Base-by-base conservation (phyloP, 1,140 invertebrate genomes). In the Plodia interpunctella region DNA sequence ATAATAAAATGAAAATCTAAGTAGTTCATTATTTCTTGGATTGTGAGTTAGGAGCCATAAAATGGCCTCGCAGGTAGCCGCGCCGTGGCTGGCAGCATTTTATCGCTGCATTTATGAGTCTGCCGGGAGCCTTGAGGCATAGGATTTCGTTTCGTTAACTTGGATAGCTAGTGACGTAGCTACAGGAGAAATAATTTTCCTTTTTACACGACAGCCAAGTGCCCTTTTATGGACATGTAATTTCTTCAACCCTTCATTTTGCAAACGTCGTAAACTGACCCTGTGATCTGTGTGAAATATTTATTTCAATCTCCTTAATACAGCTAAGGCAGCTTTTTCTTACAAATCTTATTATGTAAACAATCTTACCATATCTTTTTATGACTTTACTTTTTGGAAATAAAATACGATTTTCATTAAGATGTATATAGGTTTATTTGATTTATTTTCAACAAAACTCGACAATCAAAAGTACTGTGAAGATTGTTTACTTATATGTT, bases 101-200 rank as follows among this genome's bases (percentile, higher is more conserved):
- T 80, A 80, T 78, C 71, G 74, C 69, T 63, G 60, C 64, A 59
- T 78, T 80, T 78, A 80, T 67, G 77, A 76, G 62, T 55, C 62
- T 59, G 44, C 54, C 44, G 70, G 65, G 72, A 69, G 59, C 67
- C 63, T 64, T 72, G 61, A 65, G 59, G 62, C 65, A 64, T 67
- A 68, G 67, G 66, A 70, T 78, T 78, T 68, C 63, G 59, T 70
- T 72, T 62, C 57, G 58, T 62, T 13, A 50, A 63, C 44, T 56
- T 15, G 38, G 15, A 44, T 44, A 44, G 15, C 38, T 44, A 44
- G 38, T 44, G 38, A 44, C 38, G 38, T 44, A 38, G n/a, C 35
- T 8, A 44, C 5, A 44, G 13, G 6, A 44, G 38, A 44, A 15
- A 44, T 44, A 10, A 44, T 44, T 44, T 44, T 44, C 38, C 21